Conservation (phyloP, 2,888 invertebrate genomes). For the Eupelmus urozonus region DNA sequence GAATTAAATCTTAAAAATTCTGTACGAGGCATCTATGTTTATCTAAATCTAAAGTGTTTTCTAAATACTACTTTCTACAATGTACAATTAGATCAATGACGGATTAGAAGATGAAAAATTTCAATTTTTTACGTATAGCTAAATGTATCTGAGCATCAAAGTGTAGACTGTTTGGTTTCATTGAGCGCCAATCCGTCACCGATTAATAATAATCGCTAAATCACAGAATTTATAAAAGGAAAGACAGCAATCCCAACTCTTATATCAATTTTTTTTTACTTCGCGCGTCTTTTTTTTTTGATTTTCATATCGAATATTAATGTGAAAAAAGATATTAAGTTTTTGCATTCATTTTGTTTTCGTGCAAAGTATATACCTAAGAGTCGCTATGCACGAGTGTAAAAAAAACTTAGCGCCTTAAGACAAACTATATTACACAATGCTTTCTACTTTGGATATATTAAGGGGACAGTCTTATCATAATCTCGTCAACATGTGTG, state of each 20-base stretch:
- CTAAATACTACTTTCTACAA: constrained; percentile 53
- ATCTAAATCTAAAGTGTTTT: constrained; percentile 40
- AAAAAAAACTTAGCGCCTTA: constrained; percentile 37
- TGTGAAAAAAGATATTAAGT: constrained; percentile 3
- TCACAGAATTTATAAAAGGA: constrained; percentile 56
- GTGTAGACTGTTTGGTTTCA: constrained; percentile 4
- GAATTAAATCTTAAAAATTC: no score
- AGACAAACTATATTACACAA: constrained; percentile 23
- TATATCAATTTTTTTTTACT: constrained; percentile 18
- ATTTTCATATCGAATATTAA: constrained; percentile 18
- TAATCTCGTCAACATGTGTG: not conserved
- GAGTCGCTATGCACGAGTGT: constrained; percentile 1
- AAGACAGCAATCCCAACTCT: constrained; percentile 41
- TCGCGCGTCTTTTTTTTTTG: constrained; percentile 18
- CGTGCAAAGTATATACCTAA: constrained; percentile 35
- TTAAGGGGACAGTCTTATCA: constrained; percentile 54
- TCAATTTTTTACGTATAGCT: no score
- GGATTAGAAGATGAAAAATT: constrained; percentile 36
- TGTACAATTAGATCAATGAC: constrained; percentile 45
- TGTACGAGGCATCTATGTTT: constrained; percentile 10
- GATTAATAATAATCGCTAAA: constrained; percentile 49
- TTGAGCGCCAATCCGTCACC: constrained; percentile 25
- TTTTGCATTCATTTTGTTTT: constrained; percentile 3
- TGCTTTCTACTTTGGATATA: constrained; percentile 20
- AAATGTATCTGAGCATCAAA: not conserved